phyloP scores from a whole-genome alignment of 2,888 invertebrate genomes.

The Ophraella communa region DNA sequence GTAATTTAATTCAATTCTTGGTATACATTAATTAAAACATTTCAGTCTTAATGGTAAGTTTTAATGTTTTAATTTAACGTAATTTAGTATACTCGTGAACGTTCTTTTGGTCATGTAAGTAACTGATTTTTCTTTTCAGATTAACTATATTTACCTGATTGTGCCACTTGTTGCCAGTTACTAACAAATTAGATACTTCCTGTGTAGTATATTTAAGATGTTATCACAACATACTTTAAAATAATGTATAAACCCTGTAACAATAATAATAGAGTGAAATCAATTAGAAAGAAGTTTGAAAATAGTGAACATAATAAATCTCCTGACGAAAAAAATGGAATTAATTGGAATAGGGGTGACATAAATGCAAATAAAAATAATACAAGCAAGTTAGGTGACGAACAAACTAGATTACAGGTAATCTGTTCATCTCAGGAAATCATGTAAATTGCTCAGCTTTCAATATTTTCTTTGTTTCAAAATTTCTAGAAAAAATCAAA shows the following conservation, averaged over 20 bases:
- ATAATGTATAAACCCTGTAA: slow-evolving; percentile 58
- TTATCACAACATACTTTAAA: slow-evolving; percentile 18
- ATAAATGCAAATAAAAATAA: slow-evolving; percentile 19
- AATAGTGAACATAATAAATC: slow-evolving; percentile 48
- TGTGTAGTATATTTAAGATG: slow-evolving; percentile 31
- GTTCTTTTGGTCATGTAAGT: slow-evolving; percentile 29
- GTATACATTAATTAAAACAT: slow-evolving; percentile 32
- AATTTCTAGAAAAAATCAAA: neutral
- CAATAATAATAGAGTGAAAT: slow-evolving; percentile 65
- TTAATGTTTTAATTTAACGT: slow-evolving; percentile 22
- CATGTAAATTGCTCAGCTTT: neutral
- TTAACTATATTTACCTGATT: slow-evolving; percentile 36
- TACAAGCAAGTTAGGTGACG: neutral
- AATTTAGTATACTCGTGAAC: slow-evolving; percentile 30
- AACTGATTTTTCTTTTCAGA: slow-evolving; percentile 39
- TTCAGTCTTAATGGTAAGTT: slow-evolving; percentile 32
- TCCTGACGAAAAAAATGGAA: slow-evolving; percentile 26
- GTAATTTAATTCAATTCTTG: slow-evolving; percentile 27
- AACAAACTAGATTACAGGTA: neutral
- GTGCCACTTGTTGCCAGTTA: slow-evolving; percentile 41
- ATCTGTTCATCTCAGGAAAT: neutral
- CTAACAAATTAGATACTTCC: slow-evolving; percentile 40
- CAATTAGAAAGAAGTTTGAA: slow-evolving; percentile 71
- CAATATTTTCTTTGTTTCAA: neutral
- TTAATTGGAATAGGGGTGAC: slow-evolving; percentile 37